Percentiles rank a stretch among this genome's conserved stretches.
Conservation (phyloP, 1,140 invertebrate genomes). For the Zaprionus ghesquierei region DNA sequence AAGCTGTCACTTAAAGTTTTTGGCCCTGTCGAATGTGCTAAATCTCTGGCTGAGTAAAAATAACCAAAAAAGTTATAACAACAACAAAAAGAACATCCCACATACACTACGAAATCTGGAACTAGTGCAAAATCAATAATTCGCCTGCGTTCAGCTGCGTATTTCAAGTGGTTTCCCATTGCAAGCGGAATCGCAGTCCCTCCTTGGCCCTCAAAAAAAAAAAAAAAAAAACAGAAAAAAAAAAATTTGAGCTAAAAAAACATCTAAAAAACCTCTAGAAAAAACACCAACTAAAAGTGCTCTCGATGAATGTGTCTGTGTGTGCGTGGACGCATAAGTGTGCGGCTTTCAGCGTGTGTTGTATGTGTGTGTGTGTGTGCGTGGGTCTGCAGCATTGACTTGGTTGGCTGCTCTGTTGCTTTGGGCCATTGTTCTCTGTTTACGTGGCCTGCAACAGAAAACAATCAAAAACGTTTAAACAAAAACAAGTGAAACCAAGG, state of each 20-base stretch:
- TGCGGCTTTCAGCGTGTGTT: background rate
- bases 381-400: constrained; percentile 11
- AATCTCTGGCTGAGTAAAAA: constrained; percentile 8
- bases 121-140: constrained; percentile 73
- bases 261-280: constrained; percentile 31
- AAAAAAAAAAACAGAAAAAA: constrained; percentile 31
- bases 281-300: constrained; percentile 32
- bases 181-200: constrained; percentile 1
- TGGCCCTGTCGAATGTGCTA: constrained; percentile 5
- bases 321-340: background rate
- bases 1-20: constrained; percentile 44
- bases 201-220: constrained; percentile 17
- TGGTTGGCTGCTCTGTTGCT: constrained; percentile 41
- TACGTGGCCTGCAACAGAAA: constrained; percentile 28
- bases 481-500: constrained; percentile 11
- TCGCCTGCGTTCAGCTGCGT: constrained; percentile 14
- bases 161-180: constrained; percentile 66
- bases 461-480: constrained; percentile 33
- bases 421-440: constrained; percentile 35
- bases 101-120: constrained; percentile 64
- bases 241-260: constrained; percentile 23
- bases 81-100: constrained; percentile 1
- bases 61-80: background rate
- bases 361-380: background rate
- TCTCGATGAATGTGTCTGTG: background rate